Evolutionary conservation across 2,113 vertebrate genomes (phyloP), one percentile per base, ranked within the genome.

Genomic region (Petaurus breviceps): DNA sequence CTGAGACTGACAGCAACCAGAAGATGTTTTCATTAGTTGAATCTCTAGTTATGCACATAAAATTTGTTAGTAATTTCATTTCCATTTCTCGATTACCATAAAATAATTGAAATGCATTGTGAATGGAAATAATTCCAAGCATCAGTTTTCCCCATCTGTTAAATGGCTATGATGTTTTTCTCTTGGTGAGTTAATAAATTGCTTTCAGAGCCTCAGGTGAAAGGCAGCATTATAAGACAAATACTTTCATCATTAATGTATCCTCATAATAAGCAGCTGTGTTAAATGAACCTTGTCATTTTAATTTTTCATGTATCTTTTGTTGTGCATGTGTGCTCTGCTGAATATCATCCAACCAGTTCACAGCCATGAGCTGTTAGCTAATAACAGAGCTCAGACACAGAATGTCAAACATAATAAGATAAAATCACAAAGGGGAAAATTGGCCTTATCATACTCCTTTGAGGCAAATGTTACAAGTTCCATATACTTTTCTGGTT

Each of bases 241-340:
- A 53, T 1, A 9, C 55, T 49, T 57, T 92, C 68, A 91, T 94
- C 90, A 96, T 90, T 37, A 23, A 92, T 11, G 14, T 0, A 25
- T 84, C 95, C 96, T 96, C 50, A 89, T 95, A 98, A 61, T 84
- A 92, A 94, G 93, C 92, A 95, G 90, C 68, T 95, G 92, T 28
- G 52, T 89, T 89, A 94, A 92, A 94, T 37, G 93, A 95, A 94
- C 94, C 12, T 37, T 95, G 23, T 53, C 47, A 61, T 94, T 92
- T 96, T 61, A 23, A 24, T 51, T 97, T 97, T 97, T 94, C 16
- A 51, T 24, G 16, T 51, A 28, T 90, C 47, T 28, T 57, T 91
- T 0, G 0, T 51, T 95, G 49, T 90, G 0, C 49, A 2, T 94
- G 50, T 53, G 49, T 53, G 25, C 61, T 93, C 94, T 95, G 90